Percentiles rank a stretch among this genome's conserved stretches.
phyloP scores from a whole-genome alignment of 1,140 invertebrate genomes.

The Bombus breviceps region DNA sequence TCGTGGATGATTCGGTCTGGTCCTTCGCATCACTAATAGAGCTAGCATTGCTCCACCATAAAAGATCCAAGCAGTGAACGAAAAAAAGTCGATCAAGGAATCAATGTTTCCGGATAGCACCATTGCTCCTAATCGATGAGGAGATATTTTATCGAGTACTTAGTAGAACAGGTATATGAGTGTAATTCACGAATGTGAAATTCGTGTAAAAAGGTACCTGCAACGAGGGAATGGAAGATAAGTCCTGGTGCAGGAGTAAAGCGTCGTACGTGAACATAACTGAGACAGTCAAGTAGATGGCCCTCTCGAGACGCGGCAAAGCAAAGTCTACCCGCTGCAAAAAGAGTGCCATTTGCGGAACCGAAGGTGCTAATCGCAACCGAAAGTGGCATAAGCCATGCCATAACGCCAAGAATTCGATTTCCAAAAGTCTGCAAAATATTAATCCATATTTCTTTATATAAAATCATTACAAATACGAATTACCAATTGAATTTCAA shows the following conservation, averaged over 20 bases:
- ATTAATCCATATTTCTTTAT: not conserved
- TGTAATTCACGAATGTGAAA: not conserved
- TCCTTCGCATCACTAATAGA: slow-evolving; percentile 93
- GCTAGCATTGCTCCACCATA: slow-evolving; percentile 95
- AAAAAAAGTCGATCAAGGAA: slow-evolving; percentile 97
- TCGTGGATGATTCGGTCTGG: slow-evolving; percentile 92
- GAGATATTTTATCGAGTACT: not conserved
- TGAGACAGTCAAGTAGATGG: slow-evolving; percentile 95
- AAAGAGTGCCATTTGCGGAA: slow-evolving; percentile 97
- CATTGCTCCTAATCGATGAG: slow-evolving; percentile 85
- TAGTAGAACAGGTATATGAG: not conserved
- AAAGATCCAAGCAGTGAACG: slow-evolving; percentile 97
- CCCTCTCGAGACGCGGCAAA: slow-evolving; percentile 97
- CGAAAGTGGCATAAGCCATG: slow-evolving; percentile 96
- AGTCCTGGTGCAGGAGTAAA: slow-evolving; percentile 97
- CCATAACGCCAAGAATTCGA: slow-evolving; percentile 91
- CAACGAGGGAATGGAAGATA: slow-evolving; percentile 90
- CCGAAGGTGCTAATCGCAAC: slow-evolving; percentile 98
- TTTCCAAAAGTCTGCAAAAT: slow-evolving; percentile 90
- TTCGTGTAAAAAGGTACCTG: slow-evolving; percentile 83
- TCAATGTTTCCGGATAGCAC: slow-evolving; percentile 94
- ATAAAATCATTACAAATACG: not conserved
- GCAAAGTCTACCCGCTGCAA: slow-evolving; percentile 95
- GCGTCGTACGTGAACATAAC: slow-evolving; percentile 95
- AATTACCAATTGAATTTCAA: not conserved